phyloP scores from a whole-genome alignment of 2,797 vertebrate genomes.

The Stomatorhinus walkeri region DNA sequence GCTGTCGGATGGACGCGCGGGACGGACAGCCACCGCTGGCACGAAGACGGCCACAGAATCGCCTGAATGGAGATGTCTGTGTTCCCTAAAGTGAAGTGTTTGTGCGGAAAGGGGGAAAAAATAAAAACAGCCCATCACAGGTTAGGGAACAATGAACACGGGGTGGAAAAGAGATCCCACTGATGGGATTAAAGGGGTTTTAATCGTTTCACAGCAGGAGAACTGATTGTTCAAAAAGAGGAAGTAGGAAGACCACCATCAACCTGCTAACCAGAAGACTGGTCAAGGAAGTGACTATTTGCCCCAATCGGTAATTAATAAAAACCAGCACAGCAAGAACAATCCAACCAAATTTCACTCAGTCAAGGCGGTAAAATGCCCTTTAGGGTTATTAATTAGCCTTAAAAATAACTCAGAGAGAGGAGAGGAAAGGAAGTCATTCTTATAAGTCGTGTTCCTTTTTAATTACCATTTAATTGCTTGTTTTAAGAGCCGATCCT shows the following conservation, averaged over 20 bases:
- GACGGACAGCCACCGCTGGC: not conserved
- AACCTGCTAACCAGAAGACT: not conserved
- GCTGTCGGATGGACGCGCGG: slow-evolving; percentile 15
- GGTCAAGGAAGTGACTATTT: not conserved
- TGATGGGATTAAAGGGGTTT: slow-evolving; percentile 41
- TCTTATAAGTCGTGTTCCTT: not conserved
- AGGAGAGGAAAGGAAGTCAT: not conserved
- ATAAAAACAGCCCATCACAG: not conserved
- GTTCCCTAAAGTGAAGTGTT: not conserved
- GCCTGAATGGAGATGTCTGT: slow-evolving; percentile 27
- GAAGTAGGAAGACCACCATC: slow-evolving; percentile 15
- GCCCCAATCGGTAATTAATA: not conserved
- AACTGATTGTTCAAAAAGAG: slow-evolving; percentile 39
- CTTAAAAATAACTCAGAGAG: not conserved
- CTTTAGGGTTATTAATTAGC: not conserved
- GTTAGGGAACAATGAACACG: not conserved
- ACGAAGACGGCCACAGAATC: not conserved
- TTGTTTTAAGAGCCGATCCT: not conserved
- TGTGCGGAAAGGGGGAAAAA: not conserved
- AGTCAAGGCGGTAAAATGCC: not conserved
- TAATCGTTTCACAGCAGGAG: slow-evolving; percentile 35
- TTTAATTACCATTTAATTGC: slow-evolving; percentile 7
- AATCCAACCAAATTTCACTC: not conserved
- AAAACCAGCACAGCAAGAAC: not conserved
- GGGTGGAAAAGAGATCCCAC: not conserved